These are phyloP conservation scores for Stratiomys singularior DNA, from an alignment of 2,888 invertebrate genomes.

Conservation along the genomic window DNA sequence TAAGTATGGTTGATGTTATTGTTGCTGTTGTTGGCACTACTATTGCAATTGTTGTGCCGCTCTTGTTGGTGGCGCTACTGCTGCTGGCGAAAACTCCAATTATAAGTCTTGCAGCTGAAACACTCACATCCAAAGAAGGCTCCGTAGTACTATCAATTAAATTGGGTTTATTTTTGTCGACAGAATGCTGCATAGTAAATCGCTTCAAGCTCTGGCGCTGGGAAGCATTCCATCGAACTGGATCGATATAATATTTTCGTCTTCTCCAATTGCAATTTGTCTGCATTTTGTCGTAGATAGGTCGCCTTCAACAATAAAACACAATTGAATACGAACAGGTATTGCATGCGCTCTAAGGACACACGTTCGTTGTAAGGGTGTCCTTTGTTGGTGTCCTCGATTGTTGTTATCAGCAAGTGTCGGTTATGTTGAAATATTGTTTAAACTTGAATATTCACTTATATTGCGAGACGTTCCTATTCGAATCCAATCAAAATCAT, in stretches of 20 bases:
- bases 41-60: too few relatives aligned
- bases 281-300: not conserved
- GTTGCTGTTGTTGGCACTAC: not conserved
- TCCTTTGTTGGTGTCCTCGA: too few relatives aligned
- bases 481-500: too few relatives aligned
- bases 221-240: slow-evolving; percentile 11
- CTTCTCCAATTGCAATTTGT: slow-evolving; percentile 31
- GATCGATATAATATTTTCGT: slow-evolving; percentile 41
- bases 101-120: not conserved
- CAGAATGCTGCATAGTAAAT: slow-evolving; percentile 12
- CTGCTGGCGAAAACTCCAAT: slow-evolving; percentile 23
- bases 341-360: too few relatives aligned
- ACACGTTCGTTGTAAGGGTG: too few relatives aligned
- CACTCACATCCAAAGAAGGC: not conserved
- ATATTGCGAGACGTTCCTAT: too few relatives aligned
- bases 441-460: too few relatives aligned
- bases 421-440: too few relatives aligned
- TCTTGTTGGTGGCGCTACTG: not conserved
- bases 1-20: slow-evolving; percentile 68
- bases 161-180: slow-evolving; percentile 11
- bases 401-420: too few relatives aligned
- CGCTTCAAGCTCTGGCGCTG: not conserved
- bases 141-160: slow-evolving; percentile 30
- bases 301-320: not conserved
- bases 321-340: too few relatives aligned